Evolutionary conservation across 2,888 invertebrate genomes (phyloP).

Genomic region (Meliscaeva auricollis): DNA sequence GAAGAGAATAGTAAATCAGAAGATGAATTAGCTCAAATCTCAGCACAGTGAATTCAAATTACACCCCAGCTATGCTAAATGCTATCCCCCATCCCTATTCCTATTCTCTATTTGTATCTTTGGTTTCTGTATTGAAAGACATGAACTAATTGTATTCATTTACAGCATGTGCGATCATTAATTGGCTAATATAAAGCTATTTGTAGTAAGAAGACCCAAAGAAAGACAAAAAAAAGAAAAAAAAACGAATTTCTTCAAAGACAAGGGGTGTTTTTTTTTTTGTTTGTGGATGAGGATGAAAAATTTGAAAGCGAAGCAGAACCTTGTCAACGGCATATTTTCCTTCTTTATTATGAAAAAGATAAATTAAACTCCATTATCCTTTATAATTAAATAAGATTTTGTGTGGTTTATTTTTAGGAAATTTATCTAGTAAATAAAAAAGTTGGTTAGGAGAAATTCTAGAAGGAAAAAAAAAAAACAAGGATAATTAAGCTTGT

Average conservation of each 20-base stretch:
- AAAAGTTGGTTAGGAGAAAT: too few species aligned
- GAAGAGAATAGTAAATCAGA: neutral
- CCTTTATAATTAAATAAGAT: constrained; percentile 58
- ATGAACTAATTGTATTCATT: neutral
- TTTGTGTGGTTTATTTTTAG: neutral
- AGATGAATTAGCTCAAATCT: constrained; percentile 43
- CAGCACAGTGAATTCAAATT: constrained; percentile 26
- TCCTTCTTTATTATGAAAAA: constrained; percentile 8
- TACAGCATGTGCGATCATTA: constrained; percentile 48
- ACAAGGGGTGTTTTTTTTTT: neutral
- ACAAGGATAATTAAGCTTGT: neutral
- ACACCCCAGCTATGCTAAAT: neutral
- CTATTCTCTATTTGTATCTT: neutral
- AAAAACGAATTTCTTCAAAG: neutral
- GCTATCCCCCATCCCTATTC: neutral
- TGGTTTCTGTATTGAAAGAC: neutral
- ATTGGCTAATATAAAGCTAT: constrained; percentile 10
- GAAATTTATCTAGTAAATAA: neutral
- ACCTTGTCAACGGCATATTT: constrained; percentile 15
- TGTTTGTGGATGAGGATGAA: neutral
- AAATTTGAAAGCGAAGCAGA: neutral
- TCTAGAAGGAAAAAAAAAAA: too few species aligned
- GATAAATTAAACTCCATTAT: constrained; percentile 72
- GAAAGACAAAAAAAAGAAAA: neutral
- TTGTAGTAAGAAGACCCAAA: neutral